Conservation (phyloP, 2,888 invertebrate species). For the Endomychus coccineus region DNA sequence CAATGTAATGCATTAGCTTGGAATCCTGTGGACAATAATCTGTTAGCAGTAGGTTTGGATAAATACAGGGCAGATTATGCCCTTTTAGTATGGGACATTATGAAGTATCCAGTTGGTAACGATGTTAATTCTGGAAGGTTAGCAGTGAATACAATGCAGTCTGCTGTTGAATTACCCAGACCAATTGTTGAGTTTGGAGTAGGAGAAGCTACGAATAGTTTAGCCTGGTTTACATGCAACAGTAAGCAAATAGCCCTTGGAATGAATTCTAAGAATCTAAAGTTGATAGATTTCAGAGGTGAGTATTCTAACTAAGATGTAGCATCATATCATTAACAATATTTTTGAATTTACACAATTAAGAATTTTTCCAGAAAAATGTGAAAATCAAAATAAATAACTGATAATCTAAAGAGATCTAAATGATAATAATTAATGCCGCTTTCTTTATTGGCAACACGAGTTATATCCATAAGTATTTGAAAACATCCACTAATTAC, state of each 20-base stretch:
- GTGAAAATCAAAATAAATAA: no score
- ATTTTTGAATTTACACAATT: no score
- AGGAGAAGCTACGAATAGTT: conserved; percentile 76
- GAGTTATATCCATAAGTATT: no score
- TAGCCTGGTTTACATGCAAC: conserved; percentile 74
- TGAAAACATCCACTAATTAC: no score
- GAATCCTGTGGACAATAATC: conserved; percentile 74
- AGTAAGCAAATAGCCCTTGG: conserved; percentile 76
- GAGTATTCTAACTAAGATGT: no score
- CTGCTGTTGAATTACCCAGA: conserved; percentile 48
- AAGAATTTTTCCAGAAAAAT: no score
- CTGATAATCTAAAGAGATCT: no score
- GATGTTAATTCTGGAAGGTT: conserved; percentile 27
- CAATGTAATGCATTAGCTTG: conserved; percentile 83
- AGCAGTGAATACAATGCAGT: conserved; percentile 37
- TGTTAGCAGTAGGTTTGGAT: conserved; percentile 82
- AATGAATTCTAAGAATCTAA: conserved; percentile 81
- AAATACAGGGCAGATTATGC: conserved; percentile 85
- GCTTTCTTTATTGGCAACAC: no score
- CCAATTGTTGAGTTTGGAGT: conserved; percentile 72
- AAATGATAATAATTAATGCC: no score
- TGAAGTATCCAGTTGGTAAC: conserved; percentile 43
- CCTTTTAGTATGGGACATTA: conserved; percentile 83
- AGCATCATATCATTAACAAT: no score
- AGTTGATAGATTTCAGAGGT: conserved; percentile 87